Percentiles rank a stretch among this genome's conserved stretches.
phyloP scores from a whole-genome alignment of 2,797 vertebrate species.

The Microtus agrestis region DNA sequence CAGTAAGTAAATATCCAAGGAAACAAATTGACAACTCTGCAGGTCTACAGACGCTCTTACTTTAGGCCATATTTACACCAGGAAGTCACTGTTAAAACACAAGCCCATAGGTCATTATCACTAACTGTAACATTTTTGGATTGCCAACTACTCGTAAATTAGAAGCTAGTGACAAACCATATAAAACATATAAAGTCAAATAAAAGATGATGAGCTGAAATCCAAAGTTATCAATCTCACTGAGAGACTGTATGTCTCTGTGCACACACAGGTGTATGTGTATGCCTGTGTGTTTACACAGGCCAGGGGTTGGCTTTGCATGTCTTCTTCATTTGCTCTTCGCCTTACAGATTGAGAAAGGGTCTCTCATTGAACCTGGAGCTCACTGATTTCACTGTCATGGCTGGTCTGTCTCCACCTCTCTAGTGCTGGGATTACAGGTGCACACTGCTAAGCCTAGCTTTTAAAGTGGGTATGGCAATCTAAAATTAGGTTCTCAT shows the following conservation, averaged over 20 bases:
- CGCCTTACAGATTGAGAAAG: not conserved
- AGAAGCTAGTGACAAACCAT: constrained; percentile 62
- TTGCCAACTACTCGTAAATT: constrained; percentile 32
- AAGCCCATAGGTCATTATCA: constrained; percentile 6
- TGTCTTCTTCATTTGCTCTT: not conserved
- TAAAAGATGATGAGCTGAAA: not conserved
- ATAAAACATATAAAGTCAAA: constrained; percentile 40
- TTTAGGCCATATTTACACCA: constrained; percentile 12
- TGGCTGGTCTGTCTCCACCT: not conserved
- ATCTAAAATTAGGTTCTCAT: not conserved
- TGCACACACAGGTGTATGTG: not conserved
- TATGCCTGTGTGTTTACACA: not conserved
- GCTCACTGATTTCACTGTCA: not conserved
- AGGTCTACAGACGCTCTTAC: not conserved
- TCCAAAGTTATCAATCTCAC: constrained; percentile 31
- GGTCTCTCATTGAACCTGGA: not conserved
- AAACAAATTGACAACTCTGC: not conserved
- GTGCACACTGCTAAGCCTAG: not conserved
- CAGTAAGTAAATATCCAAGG: too few species aligned
- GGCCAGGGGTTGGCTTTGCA: not conserved
- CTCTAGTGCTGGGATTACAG: not conserved
- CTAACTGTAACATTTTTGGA: not conserved
- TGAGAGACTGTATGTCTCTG: not conserved
- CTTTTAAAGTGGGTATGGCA: not conserved
- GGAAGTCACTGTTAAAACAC: constrained; percentile 19